Evolutionary conservation across 2,888 invertebrate genomes (phyloP).

Genomic region (Sarcophaga caerulescens): DNA sequence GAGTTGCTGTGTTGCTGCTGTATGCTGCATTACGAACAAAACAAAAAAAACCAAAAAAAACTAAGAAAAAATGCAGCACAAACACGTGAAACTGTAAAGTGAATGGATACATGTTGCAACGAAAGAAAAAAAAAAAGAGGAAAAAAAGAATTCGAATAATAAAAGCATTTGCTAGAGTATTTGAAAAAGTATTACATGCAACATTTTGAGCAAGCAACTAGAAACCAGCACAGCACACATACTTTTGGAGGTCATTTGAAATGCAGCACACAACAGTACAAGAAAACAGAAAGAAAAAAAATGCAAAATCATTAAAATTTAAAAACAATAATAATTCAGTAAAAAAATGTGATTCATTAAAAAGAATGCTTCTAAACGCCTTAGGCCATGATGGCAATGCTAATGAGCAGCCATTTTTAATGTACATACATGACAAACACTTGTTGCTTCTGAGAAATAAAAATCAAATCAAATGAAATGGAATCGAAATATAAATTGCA

Average conservation of each 20-base stretch:
- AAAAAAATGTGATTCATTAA: not conserved
- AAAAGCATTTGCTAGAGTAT: constrained; percentile 40
- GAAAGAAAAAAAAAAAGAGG: not conserved
- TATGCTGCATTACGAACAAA: not conserved
- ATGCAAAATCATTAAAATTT: not conserved
- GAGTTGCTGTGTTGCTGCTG: constrained; percentile 4
- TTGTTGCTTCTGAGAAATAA: too few species aligned
- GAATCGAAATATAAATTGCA: too few species aligned
- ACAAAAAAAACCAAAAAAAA: not conserved
- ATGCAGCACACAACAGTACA: not conserved
- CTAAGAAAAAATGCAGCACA: constrained; percentile 56
- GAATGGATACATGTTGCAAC: constrained; percentile 52
- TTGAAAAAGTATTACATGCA: constrained; percentile 61
- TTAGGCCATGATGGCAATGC: not conserved
- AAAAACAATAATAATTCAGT: not conserved
- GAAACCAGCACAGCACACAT: constrained; percentile 24
- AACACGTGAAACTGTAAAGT: constrained; percentile 67
- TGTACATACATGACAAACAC: too few species aligned
- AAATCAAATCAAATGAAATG: too few species aligned
- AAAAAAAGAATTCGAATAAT: not conserved
- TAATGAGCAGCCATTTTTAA: too few species aligned
- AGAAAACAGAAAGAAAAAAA: not conserved
- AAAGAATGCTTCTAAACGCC: not conserved
- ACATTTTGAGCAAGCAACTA: constrained; percentile 8
- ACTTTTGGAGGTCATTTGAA: constrained; percentile 59